Evolutionary conservation across 2,113 vertebrate genomes (phyloP), one percentile per base, ranked within the genome.

Genomic region (Planiliza haematocheilus): DNA sequence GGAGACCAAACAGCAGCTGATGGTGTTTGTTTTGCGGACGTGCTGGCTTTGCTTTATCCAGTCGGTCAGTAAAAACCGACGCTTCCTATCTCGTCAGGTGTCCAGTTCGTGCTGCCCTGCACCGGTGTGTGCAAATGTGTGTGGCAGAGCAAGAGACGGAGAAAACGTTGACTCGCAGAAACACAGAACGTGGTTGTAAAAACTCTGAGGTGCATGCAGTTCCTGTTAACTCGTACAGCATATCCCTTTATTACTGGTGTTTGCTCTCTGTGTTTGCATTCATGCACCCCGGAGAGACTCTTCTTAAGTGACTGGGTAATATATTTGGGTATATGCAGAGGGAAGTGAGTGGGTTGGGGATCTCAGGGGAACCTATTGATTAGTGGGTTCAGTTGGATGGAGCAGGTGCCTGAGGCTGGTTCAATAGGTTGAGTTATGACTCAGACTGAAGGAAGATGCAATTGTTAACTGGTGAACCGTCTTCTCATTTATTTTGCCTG

Each of bases 11-110:
- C 81, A 61, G 39, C 74, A 16, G 77, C 65, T 77, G 84, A 88
- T 78, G 76, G 65, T 86, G 86, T 92, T 90, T 90, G 85, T 79
- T 87, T 65, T 87, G 86, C 9, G 13, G 48, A 81, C 59, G 73
- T 71, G 67, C 80, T 55, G 73, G 74, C 80, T 75, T 83, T 66
- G 61, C 57, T 74, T 85, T 68, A 85, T 87, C 81, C 66, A 73
- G 75, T 76, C 64, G 58, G 62, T 73, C 76, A 45, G 68, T 49
- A n/a, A 36, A 78, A 70, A n/a, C 62, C 34, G 59, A 39, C 6
- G 24, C 65, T 60, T 58, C 51, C 55, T 77, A 42, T 84, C 81
- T 67, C 24, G 78, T 91, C 74, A 56, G 70, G 75, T 72, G 75
- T 77, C 66, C 60, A 46, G 18, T 70, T 81, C 14, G 4, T 30